Base-by-base conservation (phyloP, 2,797 vertebrate genomes). In the Neopelma chrysocephalum region DNA sequence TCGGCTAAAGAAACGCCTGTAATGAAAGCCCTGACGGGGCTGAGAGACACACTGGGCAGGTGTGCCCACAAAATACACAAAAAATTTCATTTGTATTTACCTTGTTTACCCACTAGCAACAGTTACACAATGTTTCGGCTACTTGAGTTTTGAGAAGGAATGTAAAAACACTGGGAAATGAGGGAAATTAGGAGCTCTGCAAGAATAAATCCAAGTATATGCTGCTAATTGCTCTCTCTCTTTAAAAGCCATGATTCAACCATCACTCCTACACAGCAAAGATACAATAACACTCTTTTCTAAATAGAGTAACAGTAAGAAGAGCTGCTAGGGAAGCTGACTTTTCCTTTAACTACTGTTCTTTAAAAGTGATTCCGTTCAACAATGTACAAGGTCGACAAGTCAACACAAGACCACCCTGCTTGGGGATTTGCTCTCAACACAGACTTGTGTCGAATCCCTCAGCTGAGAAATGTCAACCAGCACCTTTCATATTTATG, bases 391-490 rank as follows among this genome's bases (percentile, higher is more conserved):
- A 96, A 97, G 98, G 98, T 98, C 98, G 97, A 95, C 82, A 98
- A 97, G 98, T 98, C 98, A 98, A 66, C 1, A 43, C 95, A 78
- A 97, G 98, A 98, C 98, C 98, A 98, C 98, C 98, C 98, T 98
- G 97, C 96, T 98, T 89, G 98, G 97, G 95, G 95, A 93, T 98
- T 96, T 97, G 88, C 90, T 97, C 96, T 96, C 97, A 91, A 96
- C 97, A 93, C 96, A 97, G 90, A 93, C 95, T 97, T 97, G 94
- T 96, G 94, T 95, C 60, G 51, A 97, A 97, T 97, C 97, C 96
- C 92, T 98, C 98, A 97, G 98, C 98, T 98, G 98, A 98, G 97
- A 98, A 98, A 98, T 98, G 97, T 98, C 98, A 98, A 97, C 98
- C 97, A 97, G 97, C 98, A 98, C 98, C 98, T 98, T 98, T 97